Conservation (phyloP, 1,140 invertebrate species). For the Conus ventricosus region DNA sequence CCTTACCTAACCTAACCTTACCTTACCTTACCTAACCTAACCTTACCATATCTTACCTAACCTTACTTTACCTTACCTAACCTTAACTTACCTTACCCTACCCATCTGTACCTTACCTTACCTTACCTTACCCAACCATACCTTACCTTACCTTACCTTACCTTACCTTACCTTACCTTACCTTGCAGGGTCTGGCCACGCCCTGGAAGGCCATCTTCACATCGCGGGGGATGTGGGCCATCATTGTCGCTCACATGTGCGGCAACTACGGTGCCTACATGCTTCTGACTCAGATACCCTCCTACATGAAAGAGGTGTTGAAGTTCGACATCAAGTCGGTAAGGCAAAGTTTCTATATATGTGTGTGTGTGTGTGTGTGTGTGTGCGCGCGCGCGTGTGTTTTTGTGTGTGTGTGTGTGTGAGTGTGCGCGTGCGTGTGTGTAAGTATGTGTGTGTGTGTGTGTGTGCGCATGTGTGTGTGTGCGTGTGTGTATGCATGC, state of each 20-base stretch:
- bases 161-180: too few relatives aligned
- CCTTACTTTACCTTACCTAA: too few relatives aligned
- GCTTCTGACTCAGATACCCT: constrained; percentile 93
- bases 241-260: constrained; percentile 87
- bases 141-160: too few relatives aligned
- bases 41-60: too few relatives aligned
- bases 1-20: too few relatives aligned
- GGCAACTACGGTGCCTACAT: constrained; percentile 97
- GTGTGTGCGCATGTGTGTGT: not conserved
- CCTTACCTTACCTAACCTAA: too few relatives aligned
- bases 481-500: not conserved
- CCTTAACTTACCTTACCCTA: too few relatives aligned
- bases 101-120: too few relatives aligned
- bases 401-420: too few relatives aligned
- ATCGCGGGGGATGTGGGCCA: constrained; percentile 91
- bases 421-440: too few relatives aligned
- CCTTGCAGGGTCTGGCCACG: constrained; percentile 44
- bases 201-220: constrained; percentile 86
- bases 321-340: constrained; percentile 90
- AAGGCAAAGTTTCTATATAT: constrained; percentile 35
- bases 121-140: too few relatives aligned
- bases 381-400: too few relatives aligned
- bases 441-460: not conserved
- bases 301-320: constrained; percentile 94
- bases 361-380: not conserved